Base-by-base conservation (phyloP, 2,797 vertebrate species). In the Micrastur ruficollis region DNA sequence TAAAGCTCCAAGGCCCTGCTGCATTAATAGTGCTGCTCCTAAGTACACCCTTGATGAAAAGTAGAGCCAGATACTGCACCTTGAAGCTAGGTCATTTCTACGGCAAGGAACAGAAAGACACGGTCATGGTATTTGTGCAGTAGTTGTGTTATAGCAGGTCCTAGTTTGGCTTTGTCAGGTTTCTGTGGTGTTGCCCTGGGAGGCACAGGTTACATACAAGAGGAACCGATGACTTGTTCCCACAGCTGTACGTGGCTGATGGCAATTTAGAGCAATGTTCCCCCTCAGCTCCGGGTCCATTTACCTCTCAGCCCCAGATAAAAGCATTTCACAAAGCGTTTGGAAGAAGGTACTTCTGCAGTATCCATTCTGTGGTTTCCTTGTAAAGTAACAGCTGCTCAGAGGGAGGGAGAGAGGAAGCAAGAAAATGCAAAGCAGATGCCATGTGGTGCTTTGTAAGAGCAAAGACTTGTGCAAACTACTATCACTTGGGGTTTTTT, bases 261-360 rank as follows among this genome's bases (percentile, higher is more conserved):
- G 50, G 72, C 61, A 68, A 73, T 93, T 93, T 63, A 81, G n/a
- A 94, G 49, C 25, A 58, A 56, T 74, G 49, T 47, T 9, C 25
- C 36, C 63, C 25, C 44, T 67, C 62, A 79, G 32, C 29, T 93
- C 55, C 65, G 40, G 10, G 12, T 55, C 50, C 9, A 6, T 79
- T 93, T 78, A 40, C 61, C 34, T 94, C 71, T 74, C 80, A 61
- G 34, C 5, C 42, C 32, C 2, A 0, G n/a, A 59, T 62, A 79
- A 88, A 86, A 87, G 34, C 29, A 49, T 70, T 90, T 89, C 73
- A 63, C 47, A 53, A 88, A 79, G 32, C 8, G 8, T 62, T 91
- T 62, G 40, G 73, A 88, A 79, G 42, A 62, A 87, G 19, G 22
- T 65, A 25, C 26, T 66, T 80, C 62, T 74, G 58, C n/a, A 78